Percentiles rank a stretch among this genome's conserved stretches.
Conservation (phyloP, 2,888 invertebrate species). For the Willowsia nigromaculata region DNA sequence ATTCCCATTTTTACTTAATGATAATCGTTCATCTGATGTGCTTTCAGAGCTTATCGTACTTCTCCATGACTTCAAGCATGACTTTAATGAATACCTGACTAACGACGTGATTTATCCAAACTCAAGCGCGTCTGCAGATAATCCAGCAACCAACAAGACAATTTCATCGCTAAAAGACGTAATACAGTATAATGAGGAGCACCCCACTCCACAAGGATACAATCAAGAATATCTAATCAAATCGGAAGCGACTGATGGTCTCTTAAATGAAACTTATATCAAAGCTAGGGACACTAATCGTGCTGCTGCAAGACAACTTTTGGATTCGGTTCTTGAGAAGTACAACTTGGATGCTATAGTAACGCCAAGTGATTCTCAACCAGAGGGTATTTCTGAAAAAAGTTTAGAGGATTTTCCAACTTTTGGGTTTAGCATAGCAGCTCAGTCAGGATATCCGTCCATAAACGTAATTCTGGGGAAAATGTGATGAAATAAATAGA, state of each 20-base stretch:
- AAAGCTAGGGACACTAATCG: conserved; percentile 9
- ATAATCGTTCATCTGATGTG: background rate
- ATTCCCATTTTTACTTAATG: background rate
- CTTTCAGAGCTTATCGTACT: conserved; percentile 6
- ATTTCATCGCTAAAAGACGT: conserved; percentile 57
- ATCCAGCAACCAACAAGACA: background rate
- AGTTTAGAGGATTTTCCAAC: background rate
- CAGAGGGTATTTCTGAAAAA: background rate
- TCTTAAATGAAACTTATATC: conserved; percentile 55
- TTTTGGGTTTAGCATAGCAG: conserved; percentile 31
- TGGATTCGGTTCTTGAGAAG: conserved; percentile 22
- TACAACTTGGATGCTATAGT: conserved; percentile 42
- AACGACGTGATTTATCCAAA: background rate
- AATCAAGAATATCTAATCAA: conserved; percentile 37
- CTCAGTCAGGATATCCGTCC: conserved; percentile 65
- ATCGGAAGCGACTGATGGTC: conserved; percentile 64
- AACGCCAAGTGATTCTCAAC: conserved; percentile 45
- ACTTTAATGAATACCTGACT: conserved; percentile 68
- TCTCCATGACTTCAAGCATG: conserved; percentile 66
- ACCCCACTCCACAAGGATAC: conserved; percentile 65
- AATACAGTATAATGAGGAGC: conserved; percentile 61
- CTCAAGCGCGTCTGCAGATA: background rate
- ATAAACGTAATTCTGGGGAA: background rate
- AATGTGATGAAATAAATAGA: too few relatives aligned
- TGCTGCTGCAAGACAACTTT: conserved; percentile 4